A percentile compares a stretch with the other conserved stretches of the same genome.
Conservation (phyloP, 1,140 invertebrate genomes). For the Drosophila watanabei region DNA sequence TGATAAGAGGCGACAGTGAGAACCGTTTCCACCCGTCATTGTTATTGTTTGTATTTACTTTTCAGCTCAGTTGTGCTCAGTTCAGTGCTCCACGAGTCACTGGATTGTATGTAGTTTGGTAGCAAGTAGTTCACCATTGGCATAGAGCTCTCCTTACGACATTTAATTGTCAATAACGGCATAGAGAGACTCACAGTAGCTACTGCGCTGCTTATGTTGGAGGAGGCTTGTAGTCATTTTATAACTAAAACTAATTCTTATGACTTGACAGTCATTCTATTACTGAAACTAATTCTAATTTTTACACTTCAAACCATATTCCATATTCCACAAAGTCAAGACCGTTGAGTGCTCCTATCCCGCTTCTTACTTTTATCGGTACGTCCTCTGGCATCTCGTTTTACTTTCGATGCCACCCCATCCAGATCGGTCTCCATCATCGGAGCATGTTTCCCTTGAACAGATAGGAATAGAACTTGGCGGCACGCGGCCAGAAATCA, state of each 20-base stretch:
- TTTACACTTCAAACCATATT: not conserved
- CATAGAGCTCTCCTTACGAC: not conserved
- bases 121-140: constrained; percentile 2
- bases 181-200: not conserved
- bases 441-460: constrained; percentile 2
- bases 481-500: constrained; percentile 28
- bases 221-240: not conserved
- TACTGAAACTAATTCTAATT: not conserved
- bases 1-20: constrained; percentile 35
- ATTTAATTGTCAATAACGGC: constrained; percentile 6
- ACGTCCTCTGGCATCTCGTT: not conserved
- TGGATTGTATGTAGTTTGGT: not conserved
- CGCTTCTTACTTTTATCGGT: not conserved
- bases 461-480: constrained; percentile 15
- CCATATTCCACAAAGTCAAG: not conserved
- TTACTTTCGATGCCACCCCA: constrained; percentile 10
- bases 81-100: not conserved
- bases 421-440: not conserved
- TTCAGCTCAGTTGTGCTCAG: constrained; percentile 2
- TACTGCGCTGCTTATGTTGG: not conserved
- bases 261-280: no score
- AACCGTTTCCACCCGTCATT: constrained; percentile 41
- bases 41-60: constrained; percentile 46
- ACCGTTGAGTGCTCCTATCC: not conserved
- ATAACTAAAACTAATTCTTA: not conserved